A percentile compares a stretch with the other conserved stretches of the same genome.
These are phyloP conservation scores for Macrotrachela quadricornifera DNA, from an alignment of 1,140 invertebrate genomes.

Conservation along the genomic window DNA sequence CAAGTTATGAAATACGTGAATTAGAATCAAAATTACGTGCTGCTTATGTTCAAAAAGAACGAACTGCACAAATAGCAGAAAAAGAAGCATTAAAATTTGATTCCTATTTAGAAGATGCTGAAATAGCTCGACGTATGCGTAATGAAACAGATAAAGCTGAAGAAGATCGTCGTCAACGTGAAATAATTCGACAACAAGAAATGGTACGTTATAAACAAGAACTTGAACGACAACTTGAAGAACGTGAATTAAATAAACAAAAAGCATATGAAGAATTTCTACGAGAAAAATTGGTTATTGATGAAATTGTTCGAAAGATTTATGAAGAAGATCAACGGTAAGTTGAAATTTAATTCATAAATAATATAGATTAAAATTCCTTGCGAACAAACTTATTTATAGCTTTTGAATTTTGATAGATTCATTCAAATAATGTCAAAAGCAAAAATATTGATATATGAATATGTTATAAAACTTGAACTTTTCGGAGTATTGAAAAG, in stretches of 20 bases:
- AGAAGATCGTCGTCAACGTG: conserved; percentile 9
- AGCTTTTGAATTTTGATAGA: no score
- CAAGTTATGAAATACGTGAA: conserved; percentile 25
- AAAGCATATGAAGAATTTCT: conserved; percentile 30
- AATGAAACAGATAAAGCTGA: conserved; percentile 22
- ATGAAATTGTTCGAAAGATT: conserved; percentile 30
- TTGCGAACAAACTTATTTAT: no score
- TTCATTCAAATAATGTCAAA: no score
- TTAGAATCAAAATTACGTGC: conserved; percentile 25
- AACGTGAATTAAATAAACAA: conserved; percentile 25
- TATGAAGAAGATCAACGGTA: conserved; percentile 28
- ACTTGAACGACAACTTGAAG: conserved; percentile 26
- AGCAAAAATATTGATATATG: no score
- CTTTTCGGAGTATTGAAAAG: no score
- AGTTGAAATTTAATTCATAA: no score
- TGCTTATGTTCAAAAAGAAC: conserved; percentile 28
- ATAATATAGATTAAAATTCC: no score
- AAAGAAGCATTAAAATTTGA: conserved; percentile 28
- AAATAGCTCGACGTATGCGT: conserved; percentile 24
- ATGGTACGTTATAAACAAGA: conserved; percentile 25
- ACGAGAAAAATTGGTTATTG: conserved; percentile 31
- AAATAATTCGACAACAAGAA: background rate
- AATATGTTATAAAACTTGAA: no score
- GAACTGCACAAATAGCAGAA: conserved; percentile 28
- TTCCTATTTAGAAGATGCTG: conserved; percentile 23